Base-by-base conservation (phyloP, 2,888 invertebrate genomes). In the Erpobdella octoculata region DNA sequence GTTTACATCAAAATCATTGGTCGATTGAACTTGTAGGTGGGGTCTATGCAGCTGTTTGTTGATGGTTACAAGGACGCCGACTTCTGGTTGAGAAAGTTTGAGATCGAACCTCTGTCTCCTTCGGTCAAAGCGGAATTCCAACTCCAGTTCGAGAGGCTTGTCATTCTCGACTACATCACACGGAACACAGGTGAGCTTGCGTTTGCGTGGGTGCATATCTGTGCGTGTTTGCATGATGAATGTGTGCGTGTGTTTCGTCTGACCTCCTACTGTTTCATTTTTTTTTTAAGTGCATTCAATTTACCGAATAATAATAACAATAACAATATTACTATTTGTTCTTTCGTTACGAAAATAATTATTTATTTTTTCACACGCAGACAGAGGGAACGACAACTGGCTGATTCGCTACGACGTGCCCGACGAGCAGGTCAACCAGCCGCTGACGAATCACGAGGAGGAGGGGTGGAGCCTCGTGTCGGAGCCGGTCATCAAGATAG, bases 381-480 rank as follows among this genome's bases (percentile, higher is more conserved):
- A 99, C 86, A 88, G 99, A 79, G 97, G 97, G 73, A 98, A 98
- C 84, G 98, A 98, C 85, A 99, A 99, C 86, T 99, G 98, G 98
- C 87, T 99, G 71, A 94, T 99, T 78, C 91, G 91, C 83, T 97
- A 95, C 84, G 91, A 92, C 78, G 81, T 81, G 66, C 81, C 82
- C 8, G 77, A 79, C 71, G 74, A 78, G 33, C 73, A 48, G 12
- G 73, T 31, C 15, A 25, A 8, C 37, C 15, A 31, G 12, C 9
- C 18, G 21, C 9, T 38, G 62, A 37, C 36, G 8, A 48, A 65
- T 33, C 38, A 35, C 36, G 59, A 65, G 66, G 66, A 28, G 15
- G 66, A 66, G 2, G 73, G 62, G 15, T 74, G 71, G 73, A 73
- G 61, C 36, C 12, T 72, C 31, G 35, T 73, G n/a, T 37, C 41